A percentile compares a stretch with the other conserved stretches of the same genome.
Conservation (phyloP, 1,140 invertebrate genomes). For the Cepaea nemoralis region DNA sequence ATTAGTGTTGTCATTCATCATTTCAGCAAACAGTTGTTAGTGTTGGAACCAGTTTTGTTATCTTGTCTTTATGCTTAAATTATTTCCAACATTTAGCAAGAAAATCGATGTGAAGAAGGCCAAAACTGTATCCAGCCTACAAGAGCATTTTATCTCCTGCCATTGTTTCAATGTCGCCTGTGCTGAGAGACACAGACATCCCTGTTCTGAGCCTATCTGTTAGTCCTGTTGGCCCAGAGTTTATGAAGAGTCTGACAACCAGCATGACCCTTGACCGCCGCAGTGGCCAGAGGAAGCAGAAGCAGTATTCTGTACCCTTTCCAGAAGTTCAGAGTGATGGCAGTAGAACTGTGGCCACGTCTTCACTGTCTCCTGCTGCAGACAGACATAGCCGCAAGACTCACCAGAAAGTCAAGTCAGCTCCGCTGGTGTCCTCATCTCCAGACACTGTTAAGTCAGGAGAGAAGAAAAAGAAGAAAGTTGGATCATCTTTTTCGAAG, state of each 20-base stretch:
- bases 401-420: slow-evolving; percentile 18
- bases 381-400: background rate
- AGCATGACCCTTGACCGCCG: slow-evolving; percentile 64
- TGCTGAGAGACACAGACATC: slow-evolving; percentile 34
- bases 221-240: slow-evolving; percentile 46
- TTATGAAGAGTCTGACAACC: slow-evolving; percentile 59
- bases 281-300: slow-evolving; percentile 28
- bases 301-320: slow-evolving; percentile 23
- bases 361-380: background rate
- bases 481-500: slow-evolving; percentile 51
- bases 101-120: slow-evolving; percentile 61
- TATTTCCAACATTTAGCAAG: slow-evolving; percentile 46
- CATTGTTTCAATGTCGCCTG: slow-evolving; percentile 37
- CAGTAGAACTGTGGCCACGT: background rate
- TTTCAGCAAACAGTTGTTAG: background rate
- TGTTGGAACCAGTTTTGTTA: background rate
- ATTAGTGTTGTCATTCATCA: too few species aligned
- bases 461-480: slow-evolving; percentile 22
- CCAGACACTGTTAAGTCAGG: background rate
- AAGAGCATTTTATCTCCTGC: slow-evolving; percentile 16
- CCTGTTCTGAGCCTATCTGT: slow-evolving; percentile 13
- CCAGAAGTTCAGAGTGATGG: background rate
- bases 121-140: slow-evolving; percentile 56
- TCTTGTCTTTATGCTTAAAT: background rate
- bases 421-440: background rate